A percentile compares a stretch with the other conserved stretches of the same genome.
These are phyloP conservation scores for Tenthredo amoena DNA, from an alignment of 2,888 invertebrate species.

Conservation along the genomic window DNA sequence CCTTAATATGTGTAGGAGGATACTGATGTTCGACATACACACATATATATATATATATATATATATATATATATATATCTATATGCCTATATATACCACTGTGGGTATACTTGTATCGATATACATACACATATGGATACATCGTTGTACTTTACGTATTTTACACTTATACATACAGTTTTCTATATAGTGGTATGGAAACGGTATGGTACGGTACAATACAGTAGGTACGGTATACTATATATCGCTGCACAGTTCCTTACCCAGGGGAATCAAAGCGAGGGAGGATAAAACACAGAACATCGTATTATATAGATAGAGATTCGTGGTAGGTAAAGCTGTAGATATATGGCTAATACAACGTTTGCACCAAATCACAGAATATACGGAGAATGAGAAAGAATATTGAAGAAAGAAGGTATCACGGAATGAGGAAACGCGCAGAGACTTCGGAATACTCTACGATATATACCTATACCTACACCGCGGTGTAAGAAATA, in stretches of 20 bases:
- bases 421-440: background rate
- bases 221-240: background rate
- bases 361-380: no score
- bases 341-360: no score
- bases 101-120: background rate
- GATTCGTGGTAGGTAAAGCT: background rate
- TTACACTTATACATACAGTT: background rate
- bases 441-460: background rate
- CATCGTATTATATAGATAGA: background rate
- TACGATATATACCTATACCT: background rate
- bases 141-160: background rate
- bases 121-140: background rate
- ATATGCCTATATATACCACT: background rate
- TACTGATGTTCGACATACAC: background rate
- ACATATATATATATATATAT: constrained; percentile 1
- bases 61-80: background rate
- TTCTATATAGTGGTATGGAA: background rate
- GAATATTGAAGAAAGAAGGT: background rate
- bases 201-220: constrained; percentile 5
- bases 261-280: background rate
- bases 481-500: background rate
- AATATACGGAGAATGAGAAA: background rate
- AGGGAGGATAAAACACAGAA: constrained; percentile 22
- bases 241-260: background rate
- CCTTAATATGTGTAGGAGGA: background rate